These are phyloP conservation scores for Scyliorhinus canicula DNA, from an alignment of 2,797 vertebrate genomes.

Conservation along the genomic window DNA sequence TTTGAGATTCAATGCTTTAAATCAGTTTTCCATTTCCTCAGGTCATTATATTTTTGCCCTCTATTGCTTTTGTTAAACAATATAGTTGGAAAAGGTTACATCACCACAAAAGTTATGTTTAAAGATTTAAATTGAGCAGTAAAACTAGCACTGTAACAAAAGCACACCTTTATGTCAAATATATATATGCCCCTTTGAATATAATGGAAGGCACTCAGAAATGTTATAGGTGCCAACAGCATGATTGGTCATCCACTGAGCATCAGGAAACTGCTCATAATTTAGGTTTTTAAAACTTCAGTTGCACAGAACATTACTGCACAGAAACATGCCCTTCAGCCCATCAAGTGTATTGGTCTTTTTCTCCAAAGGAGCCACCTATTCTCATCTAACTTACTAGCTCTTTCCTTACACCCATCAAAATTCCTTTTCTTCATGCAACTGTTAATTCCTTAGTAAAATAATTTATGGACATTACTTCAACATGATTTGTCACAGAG, in stretches of 20 bases:
- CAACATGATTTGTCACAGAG: not conserved
- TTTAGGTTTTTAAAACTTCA: too few relatives aligned
- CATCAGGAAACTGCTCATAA: not conserved
- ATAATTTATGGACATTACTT: not conserved
- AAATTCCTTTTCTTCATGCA: not conserved
- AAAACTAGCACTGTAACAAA: not conserved
- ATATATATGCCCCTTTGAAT: too few relatives aligned
- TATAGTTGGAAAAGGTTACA: not conserved
- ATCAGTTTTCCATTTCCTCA: not conserved
- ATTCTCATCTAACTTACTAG: not conserved
- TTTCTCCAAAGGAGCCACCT: not conserved
- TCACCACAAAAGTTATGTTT: not conserved
- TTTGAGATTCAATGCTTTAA: not conserved
- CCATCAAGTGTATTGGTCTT: not conserved
- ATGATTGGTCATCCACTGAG: not conserved
- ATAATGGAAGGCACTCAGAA: not conserved
- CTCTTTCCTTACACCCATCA: not conserved
- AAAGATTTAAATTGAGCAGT: constrained; percentile 1
- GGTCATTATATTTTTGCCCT: not conserved
- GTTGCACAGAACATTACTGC: not conserved
- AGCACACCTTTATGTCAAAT: not conserved
- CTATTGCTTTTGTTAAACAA: constrained; percentile 8
- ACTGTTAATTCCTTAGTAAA: not conserved
- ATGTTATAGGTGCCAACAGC: not conserved
- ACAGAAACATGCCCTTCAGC: too few relatives aligned